Base-by-base conservation (phyloP, 2,888 invertebrate species). In the Calameuta idolon region DNA sequence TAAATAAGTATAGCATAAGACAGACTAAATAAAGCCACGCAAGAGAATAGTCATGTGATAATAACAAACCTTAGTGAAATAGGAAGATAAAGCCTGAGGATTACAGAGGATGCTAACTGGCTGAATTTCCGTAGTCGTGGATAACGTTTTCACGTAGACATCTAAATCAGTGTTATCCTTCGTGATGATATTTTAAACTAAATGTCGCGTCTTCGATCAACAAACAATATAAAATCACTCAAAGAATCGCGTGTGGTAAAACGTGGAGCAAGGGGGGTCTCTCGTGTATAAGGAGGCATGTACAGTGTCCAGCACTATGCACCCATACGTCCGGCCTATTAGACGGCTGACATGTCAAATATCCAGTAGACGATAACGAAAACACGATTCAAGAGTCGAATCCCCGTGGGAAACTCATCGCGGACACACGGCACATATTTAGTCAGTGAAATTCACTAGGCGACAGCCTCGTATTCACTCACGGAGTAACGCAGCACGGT, bases 371-470 rank as follows among this genome's bases (percentile, higher is more conserved):
- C 55, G 55, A 55, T 55, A 55, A 55, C 23, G 55, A 55, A 55
- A 23, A 9, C 23, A 55, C 55, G 23, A 55, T 34, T 71, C 11
- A 71, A 31, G 11, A 12, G 71, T 31, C 71, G 71, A 71, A 71
- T 71, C 71, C 31, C 23, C 55, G 9, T 55, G 9, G 23, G 0
- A 71, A 71, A 71, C 31, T 15, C 12, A 12, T 31, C 71, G 71
- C 31, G 31, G 34, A 31, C 71, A 34, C 71, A 71, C 11, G 71
- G 71, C 71, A 71, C 71, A 71, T 31, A 34, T 71, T 71, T 3
- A 71, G 71, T 71, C 71, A 71, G 34, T 34, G 71, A 71, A 15
- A 71, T 71, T 71, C 71, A 71, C 71, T 71, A 71, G 33, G 71
- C 71, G 71, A 5, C 4, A 31, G 71, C 4, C 12, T 31, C 31